A percentile compares a stretch with the other conserved stretches of the same genome.
These are phyloP conservation scores for Gymnothorax javanicus DNA, from an alignment of 2,797 vertebrate genomes.

Conservation along the genomic window DNA sequence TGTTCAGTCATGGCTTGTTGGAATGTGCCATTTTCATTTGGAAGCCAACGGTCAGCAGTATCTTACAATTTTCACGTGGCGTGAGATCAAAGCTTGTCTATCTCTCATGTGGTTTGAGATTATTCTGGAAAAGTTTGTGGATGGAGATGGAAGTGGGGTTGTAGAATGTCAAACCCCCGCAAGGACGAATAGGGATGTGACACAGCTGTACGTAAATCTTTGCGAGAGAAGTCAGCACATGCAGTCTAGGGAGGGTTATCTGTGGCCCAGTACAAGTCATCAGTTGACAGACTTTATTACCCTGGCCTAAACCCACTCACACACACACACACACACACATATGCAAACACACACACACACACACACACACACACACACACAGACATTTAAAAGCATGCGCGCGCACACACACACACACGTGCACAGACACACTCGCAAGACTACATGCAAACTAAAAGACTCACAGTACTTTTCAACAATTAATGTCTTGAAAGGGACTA, in stretches of 20 bases:
- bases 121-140: constrained; percentile 45
- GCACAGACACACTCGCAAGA: background rate
- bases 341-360: too few relatives aligned
- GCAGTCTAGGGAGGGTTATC: constrained; percentile 67
- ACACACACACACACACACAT: background rate
- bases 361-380: background rate
- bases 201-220: constrained; percentile 61
- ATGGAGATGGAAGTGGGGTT: constrained; percentile 12
- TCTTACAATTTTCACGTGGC: constrained; percentile 48
- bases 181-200: constrained; percentile 42
- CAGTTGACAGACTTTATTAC: background rate
- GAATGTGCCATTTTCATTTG: constrained; percentile 31
- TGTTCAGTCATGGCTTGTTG: constrained; percentile 37
- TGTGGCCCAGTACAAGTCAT: constrained; percentile 30
- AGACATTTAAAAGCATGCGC: background rate
- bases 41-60: constrained; percentile 32
- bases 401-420: background rate
- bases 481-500: too few relatives aligned
- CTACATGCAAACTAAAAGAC: too few relatives aligned
- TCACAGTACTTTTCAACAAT: too few relatives aligned
- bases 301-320: background rate
- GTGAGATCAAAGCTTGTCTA: constrained; percentile 61
- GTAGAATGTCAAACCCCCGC: constrained; percentile 33
- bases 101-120: constrained; percentile 67
- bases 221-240: constrained; percentile 48